phyloP scores from a whole-genome alignment of 1,140 invertebrate species.

The Pseudomyrmex flavicornis region DNA sequence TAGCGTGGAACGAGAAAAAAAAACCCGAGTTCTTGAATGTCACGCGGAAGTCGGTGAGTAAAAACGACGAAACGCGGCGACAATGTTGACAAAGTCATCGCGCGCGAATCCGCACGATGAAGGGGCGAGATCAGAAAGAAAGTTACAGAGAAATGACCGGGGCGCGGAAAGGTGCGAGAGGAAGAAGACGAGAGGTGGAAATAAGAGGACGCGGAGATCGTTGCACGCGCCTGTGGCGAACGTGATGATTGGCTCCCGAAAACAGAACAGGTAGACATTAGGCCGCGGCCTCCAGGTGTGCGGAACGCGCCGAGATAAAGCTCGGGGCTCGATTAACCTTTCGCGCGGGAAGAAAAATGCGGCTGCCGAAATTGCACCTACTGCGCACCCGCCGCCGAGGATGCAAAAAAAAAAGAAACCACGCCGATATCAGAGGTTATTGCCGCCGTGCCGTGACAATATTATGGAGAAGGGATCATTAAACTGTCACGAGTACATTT shows the following conservation, averaged over 20 bases:
- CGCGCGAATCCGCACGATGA: constrained; percentile 6
- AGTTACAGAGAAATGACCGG: constrained; percentile 35
- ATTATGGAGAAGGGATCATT: constrained; percentile 28
- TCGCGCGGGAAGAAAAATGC: constrained; percentile 73
- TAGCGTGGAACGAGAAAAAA: neutral
- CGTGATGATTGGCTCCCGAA: constrained; percentile 74
- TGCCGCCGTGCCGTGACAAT: constrained; percentile 41
- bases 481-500: constrained; percentile 26
- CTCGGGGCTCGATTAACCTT: constrained; percentile 73
- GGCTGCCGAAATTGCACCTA: constrained; percentile 62
- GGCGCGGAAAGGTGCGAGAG: neutral
- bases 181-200: neutral
- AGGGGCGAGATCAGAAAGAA: constrained; percentile 53
- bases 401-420: constrained; percentile 32
- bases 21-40: constrained; percentile 4
- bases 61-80: constrained; percentile 66
- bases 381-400: constrained; percentile 1
- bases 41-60: constrained; percentile 1
- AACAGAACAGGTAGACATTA: constrained; percentile 74
- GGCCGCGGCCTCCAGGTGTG: constrained; percentile 72
- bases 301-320: constrained; percentile 71
- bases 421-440: constrained; percentile 36
- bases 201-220: constrained; percentile 50
- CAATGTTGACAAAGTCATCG: constrained; percentile 65
- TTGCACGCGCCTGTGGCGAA: constrained; percentile 75